phyloP scores from a whole-genome alignment of 2,113 vertebrate species.

The Steatornis caripensis region DNA sequence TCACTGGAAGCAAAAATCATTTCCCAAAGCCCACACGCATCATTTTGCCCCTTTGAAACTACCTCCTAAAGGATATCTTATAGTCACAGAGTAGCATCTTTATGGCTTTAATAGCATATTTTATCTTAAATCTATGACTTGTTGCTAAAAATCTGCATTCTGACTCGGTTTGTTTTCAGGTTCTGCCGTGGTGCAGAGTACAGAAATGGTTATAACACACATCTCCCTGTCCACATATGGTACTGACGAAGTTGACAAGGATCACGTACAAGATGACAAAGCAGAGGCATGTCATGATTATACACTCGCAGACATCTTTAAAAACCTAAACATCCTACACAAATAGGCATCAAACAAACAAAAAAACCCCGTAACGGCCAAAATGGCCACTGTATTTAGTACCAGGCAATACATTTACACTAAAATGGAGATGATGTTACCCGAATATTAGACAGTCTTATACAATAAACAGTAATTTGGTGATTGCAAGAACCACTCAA shows the following conservation, averaged over 20 bases:
- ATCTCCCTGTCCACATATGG: neutral
- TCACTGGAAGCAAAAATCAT: conserved; percentile 7
- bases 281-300: neutral
- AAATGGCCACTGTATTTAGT: neutral
- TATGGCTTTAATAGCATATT: neutral
- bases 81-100: conserved; percentile 18
- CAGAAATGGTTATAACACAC: neutral
- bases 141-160: neutral
- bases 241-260: neutral
- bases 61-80: conserved; percentile 36
- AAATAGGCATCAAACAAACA: neutral
- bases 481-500: neutral
- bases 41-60: conserved; percentile 59
- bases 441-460: neutral
- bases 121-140: neutral
- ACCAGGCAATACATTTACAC: neutral
- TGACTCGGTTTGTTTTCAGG: neutral
- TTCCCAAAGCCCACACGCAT: conserved; percentile 33
- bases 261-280: neutral
- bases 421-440: neutral
- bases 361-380: neutral
- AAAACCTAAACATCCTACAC: neutral
- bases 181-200: neutral
- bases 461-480: neutral
- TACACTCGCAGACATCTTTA: neutral